phyloP scores from a whole-genome alignment of 64 coral and sea anemone genomes.

The Pocillopora damicornis region DNA sequence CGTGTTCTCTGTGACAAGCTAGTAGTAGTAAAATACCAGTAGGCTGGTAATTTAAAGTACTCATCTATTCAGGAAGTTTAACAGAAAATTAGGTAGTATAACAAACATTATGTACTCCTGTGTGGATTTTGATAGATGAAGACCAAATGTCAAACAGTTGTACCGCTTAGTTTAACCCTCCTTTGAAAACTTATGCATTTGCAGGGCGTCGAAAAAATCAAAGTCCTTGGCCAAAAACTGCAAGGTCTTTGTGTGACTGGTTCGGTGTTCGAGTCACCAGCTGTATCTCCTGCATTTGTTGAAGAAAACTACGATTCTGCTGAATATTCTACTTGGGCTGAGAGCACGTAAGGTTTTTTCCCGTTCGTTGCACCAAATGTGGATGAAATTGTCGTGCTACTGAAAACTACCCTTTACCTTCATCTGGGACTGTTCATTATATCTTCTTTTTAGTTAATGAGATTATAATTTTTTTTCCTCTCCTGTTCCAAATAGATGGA shows the following conservation, averaged over 20 bases:
- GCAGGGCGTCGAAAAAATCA: neutral
- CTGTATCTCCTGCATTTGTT: constrained; percentile 63
- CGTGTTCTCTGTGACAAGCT: no score
- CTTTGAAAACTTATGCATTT: neutral
- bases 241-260: constrained; percentile 40
- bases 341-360: constrained; percentile 67
- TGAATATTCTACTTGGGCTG: constrained; percentile 82
- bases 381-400: no score
- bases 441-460: neutral
- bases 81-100: no score
- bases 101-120: no score
- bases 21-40: no score
- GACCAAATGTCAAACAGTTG: neutral
- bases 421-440: no score
- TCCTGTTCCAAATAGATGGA: constrained; percentile 34
- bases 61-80: no score
- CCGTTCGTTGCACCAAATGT: neutral
- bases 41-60: no score
- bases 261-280: constrained; percentile 48
- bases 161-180: no score
- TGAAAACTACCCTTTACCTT: no score
- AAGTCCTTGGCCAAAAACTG: neutral
- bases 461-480: neutral
- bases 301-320: constrained; percentile 56
- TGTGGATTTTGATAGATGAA: neutral